phyloP scores from a whole-genome alignment of 1,140 invertebrate species.

The Gonioctena quinquepunctata region DNA sequence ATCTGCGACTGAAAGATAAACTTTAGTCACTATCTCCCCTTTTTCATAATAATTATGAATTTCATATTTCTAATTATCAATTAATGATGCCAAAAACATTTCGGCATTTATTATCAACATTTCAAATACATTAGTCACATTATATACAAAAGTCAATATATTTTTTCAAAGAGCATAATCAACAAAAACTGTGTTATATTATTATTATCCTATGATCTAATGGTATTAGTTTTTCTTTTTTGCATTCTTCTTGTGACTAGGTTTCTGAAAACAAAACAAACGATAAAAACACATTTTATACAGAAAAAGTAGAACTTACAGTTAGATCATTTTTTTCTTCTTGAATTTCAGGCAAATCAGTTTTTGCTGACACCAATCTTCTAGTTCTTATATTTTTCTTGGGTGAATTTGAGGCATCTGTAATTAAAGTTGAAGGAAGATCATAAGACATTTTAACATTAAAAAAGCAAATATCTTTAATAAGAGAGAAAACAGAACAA shows the following conservation, averaged over 20 bases:
- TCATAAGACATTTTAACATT: too few species aligned
- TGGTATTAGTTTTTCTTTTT: neutral
- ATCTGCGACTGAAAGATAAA: too few species aligned
- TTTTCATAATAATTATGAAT: too few species aligned
- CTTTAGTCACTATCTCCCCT: too few species aligned
- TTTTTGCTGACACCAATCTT: slow-evolving; percentile 5
- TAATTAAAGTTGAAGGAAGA: too few species aligned
- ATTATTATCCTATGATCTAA: neutral
- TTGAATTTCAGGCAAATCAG: slow-evolving; percentile 18
- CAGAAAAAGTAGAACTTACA: neutral
- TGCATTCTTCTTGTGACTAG: neutral
- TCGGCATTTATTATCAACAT: neutral
- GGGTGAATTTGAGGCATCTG: neutral
- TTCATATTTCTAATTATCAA: too few species aligned
- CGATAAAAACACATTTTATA: neutral
- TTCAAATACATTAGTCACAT: neutral
- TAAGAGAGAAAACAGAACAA: too few species aligned
- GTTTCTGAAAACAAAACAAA: neutral
- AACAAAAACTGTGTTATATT: too few species aligned
- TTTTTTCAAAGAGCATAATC: too few species aligned
- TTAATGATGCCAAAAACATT: too few species aligned
- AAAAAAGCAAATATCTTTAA: too few species aligned
- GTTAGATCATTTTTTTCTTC: slow-evolving; percentile 10
- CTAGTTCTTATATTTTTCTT: neutral
- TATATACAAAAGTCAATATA: neutral